Conservation (phyloP, 2,797 vertebrate species). For the Acipenser ruthenus region DNA sequence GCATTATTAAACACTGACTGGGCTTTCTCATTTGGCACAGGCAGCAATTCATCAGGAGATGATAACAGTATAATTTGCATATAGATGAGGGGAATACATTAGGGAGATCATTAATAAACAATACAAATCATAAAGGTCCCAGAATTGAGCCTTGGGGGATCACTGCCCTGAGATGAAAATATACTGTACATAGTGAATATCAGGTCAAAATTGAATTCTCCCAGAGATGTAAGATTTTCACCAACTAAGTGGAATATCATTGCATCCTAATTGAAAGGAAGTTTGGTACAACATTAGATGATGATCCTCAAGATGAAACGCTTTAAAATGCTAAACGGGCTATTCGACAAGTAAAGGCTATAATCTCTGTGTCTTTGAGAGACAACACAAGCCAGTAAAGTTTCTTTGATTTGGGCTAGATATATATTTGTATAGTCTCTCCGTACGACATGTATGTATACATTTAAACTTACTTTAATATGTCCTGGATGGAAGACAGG, state of each 20-base stretch:
- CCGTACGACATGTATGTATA: too few species aligned
- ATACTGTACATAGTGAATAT: constrained; percentile 15
- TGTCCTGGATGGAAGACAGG: too few species aligned
- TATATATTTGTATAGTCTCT: too few species aligned
- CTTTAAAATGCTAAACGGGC: constrained; percentile 28
- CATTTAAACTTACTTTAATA: too few species aligned
- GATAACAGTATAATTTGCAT: constrained; percentile 36
- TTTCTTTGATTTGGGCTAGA: too few species aligned
- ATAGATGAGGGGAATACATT: constrained; percentile 39
- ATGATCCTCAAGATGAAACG: constrained; percentile 31
- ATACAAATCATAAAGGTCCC: constrained; percentile 32
- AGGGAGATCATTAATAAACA: constrained; percentile 41
- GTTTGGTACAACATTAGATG: constrained; percentile 44
- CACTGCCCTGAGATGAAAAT: constrained; percentile 15
- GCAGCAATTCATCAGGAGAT: constrained; percentile 30
- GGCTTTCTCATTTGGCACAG: constrained; percentile 22
- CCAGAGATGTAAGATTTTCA: constrained; percentile 25
- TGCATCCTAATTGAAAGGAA: constrained; percentile 48
- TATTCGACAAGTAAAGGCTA: too few species aligned
- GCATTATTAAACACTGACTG: constrained; percentile 18
- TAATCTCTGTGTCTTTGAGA: too few species aligned
- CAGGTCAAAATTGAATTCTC: constrained; percentile 27
- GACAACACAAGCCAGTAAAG: too few species aligned
- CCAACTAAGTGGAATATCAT: constrained; percentile 31
- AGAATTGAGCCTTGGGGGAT: constrained; percentile 19